Percentiles rank a stretch among this genome's conserved stretches.
Evolutionary conservation across 2,888 invertebrate species (phyloP).

Genomic region (Eupithecia centaureata): DNA sequence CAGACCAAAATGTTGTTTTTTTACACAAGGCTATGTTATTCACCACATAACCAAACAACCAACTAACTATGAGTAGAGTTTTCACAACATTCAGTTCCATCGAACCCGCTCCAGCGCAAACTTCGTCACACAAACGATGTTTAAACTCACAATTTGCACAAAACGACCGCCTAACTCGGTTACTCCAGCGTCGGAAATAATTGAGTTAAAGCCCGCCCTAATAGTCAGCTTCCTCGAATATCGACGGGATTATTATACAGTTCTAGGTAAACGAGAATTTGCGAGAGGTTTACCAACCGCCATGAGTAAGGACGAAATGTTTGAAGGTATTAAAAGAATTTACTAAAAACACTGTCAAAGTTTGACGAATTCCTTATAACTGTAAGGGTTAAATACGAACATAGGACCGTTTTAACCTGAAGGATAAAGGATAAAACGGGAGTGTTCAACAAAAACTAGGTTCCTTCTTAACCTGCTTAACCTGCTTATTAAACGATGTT

Average conservation of each 20-base stretch:
- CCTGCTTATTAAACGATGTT: too few relatives aligned
- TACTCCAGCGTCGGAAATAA: conserved; percentile 34
- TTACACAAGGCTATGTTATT: too few relatives aligned
- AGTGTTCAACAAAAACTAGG: too few relatives aligned
- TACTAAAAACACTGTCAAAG: too few relatives aligned
- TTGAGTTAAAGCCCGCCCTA: conserved; percentile 36
- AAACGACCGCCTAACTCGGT: conserved; percentile 36
- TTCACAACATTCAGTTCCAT: background rate
- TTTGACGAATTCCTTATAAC: too few relatives aligned
- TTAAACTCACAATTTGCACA: conserved; percentile 37
- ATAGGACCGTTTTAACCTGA: too few relatives aligned
- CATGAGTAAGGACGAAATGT: background rate
- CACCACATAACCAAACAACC: too few relatives aligned
- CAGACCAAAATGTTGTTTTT: too few relatives aligned
- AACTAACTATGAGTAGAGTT: background rate
- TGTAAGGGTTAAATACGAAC: too few relatives aligned
- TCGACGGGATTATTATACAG: conserved; percentile 12
- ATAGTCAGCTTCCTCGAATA: conserved; percentile 29
- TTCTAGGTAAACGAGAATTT: background rate
- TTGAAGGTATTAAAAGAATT: too few relatives aligned
- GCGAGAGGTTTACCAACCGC: background rate
- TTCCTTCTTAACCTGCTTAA: too few relatives aligned
- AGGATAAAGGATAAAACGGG: too few relatives aligned
- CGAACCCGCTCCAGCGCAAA: conserved; percentile 16
- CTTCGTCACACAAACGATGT: conserved; percentile 33